These are phyloP conservation scores for Orchestes rusci DNA, from an alignment of 2,888 invertebrate species.

Conservation along the genomic window DNA sequence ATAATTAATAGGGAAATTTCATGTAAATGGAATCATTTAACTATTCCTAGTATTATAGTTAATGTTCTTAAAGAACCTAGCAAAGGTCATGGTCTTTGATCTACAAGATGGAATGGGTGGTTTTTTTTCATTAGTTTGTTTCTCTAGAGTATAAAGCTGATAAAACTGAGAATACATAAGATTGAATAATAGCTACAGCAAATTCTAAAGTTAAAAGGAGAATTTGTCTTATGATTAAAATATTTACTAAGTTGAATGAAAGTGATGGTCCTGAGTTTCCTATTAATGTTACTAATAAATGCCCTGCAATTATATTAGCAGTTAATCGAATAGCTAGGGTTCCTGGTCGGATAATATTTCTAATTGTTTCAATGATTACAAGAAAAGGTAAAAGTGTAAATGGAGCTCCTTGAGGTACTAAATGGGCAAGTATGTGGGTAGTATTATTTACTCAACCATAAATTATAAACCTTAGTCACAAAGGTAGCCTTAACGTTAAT, in stretches of 20 bases:
- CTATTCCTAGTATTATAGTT: conserved; percentile 50
- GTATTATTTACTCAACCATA: conserved; percentile 57
- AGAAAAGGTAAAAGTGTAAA: conserved; percentile 60
- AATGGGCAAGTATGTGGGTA: conserved; percentile 57
- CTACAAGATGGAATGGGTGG: conserved; percentile 60
- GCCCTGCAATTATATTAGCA: conserved; percentile 73
- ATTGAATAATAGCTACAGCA: conserved; percentile 58
- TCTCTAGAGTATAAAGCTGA: conserved; percentile 61
- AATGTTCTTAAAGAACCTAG: conserved; percentile 53
- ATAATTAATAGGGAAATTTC: conserved; percentile 34
- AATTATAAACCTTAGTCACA: conserved; percentile 61
- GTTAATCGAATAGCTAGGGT: conserved; percentile 64
- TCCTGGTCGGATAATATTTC: conserved; percentile 53
- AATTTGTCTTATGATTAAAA: conserved; percentile 32
- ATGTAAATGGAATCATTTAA: conserved; percentile 57
- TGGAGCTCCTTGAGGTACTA: conserved; percentile 64
- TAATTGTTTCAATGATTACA: conserved; percentile 68
- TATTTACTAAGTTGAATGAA: conserved; percentile 29
- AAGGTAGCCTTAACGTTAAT: conserved; percentile 51
- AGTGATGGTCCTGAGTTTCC: conserved; percentile 42
- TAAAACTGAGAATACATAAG: conserved; percentile 60
- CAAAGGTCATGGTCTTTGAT: conserved; percentile 59
- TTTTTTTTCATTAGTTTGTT: conserved; percentile 53
- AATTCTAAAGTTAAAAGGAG: conserved; percentile 42
- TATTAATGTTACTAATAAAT: conserved; percentile 58